Evolutionary conservation across 2,888 invertebrate species (phyloP).

Genomic region (Alcis repandata): DNA sequence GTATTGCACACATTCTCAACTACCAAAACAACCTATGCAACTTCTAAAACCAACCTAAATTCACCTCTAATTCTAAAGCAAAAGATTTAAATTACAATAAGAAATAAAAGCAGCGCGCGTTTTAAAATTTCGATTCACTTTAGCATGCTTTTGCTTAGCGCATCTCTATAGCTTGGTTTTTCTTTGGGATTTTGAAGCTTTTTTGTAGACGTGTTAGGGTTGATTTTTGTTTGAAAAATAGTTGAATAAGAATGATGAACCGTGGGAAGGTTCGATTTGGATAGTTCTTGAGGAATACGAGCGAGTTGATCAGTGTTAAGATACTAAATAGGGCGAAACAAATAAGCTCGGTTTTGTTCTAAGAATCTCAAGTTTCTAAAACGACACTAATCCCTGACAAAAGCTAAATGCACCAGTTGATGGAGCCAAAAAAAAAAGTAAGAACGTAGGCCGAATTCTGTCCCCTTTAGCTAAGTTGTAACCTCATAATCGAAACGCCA

Average conservation of each 20-base stretch:
- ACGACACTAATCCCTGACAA: not conserved
- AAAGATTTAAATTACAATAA: conserved; percentile 15
- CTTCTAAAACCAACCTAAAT: not conserved
- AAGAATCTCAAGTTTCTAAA: not conserved
- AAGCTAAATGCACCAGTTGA: not conserved
- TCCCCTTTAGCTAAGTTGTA: too few relatives aligned
- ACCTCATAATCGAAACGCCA: too few relatives aligned
- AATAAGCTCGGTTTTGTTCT: not conserved
- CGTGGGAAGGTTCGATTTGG: conserved; percentile 80
- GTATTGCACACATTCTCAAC: conserved; percentile 68
- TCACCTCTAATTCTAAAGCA: not conserved
- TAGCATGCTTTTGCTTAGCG: conserved; percentile 52
- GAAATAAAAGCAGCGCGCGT: conserved; percentile 38
- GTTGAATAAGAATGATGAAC: conserved; percentile 72
- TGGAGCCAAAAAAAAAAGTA: not conserved
- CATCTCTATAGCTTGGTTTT: conserved; percentile 53
- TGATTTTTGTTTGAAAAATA: conserved; percentile 45
- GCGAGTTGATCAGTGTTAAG: conserved; percentile 66
- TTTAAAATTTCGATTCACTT: conserved; percentile 65
- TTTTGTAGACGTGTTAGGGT: not conserved
- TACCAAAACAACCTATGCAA: conserved; percentile 51
- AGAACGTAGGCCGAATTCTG: too few relatives aligned
- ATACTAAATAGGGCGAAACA: conserved; percentile 54
- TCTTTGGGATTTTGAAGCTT: conserved; percentile 12
- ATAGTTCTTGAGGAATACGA: conserved; percentile 69